Evolutionary conservation across 2,113 vertebrate genomes (phyloP).

Genomic region (Cyrtonyx montezumae): DNA sequence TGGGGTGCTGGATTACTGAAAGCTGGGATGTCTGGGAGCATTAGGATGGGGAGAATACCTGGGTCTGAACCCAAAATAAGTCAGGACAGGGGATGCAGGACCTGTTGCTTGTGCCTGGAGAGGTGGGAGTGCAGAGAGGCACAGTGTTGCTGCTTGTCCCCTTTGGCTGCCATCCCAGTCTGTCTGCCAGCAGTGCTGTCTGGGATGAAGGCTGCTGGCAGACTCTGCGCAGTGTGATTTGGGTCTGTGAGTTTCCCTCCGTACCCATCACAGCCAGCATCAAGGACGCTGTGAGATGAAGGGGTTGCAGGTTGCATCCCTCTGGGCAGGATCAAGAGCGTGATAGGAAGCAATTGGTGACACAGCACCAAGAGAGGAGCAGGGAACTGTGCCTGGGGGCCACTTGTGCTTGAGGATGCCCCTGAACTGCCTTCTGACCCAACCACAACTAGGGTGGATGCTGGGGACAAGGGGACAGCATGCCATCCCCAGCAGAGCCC

Average conservation of each 20-base stretch:
- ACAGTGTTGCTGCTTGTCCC: not conserved
- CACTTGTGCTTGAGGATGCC: not conserved
- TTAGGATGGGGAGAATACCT: not conserved
- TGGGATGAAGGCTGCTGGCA: not conserved
- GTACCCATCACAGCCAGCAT: not conserved
- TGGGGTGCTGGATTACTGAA: not conserved
- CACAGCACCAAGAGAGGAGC: not conserved
- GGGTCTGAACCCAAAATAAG: not conserved
- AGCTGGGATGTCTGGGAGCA: not conserved
- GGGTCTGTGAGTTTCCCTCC: not conserved
- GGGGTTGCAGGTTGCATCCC: not conserved
- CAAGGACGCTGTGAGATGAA: not conserved
- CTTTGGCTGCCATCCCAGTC: fast-evolving
- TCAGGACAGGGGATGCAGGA: fast-evolving
- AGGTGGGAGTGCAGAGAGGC: not conserved
- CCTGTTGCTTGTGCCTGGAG: not conserved
- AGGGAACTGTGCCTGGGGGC: not conserved
- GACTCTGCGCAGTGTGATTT: not conserved
- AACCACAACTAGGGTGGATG: not conserved
- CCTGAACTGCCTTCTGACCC: not conserved
- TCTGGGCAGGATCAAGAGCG: not conserved
- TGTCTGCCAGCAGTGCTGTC: fast-evolving
- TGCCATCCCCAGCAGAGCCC: not conserved
- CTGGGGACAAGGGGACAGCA: not conserved
- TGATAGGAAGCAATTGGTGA: not conserved